Evolutionary conservation across 2,113 vertebrate genomes (phyloP), one percentile per base, ranked within the genome.

Genomic region (Microtus montanus): DNA sequence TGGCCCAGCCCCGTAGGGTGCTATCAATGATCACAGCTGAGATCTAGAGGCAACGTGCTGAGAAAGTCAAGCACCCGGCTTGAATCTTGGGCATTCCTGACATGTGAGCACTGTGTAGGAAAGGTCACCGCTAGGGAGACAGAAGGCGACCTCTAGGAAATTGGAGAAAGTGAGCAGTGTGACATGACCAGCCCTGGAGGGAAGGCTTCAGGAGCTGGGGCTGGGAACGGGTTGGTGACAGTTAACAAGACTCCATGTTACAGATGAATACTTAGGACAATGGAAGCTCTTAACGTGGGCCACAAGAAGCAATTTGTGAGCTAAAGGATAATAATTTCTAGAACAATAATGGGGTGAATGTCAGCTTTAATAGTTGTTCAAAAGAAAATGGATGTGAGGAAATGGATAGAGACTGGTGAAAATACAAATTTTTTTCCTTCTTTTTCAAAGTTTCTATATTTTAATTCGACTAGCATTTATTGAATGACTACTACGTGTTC

Each of bases 291-390:
- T 80, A 35, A 87, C 84, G 54, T 44, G 44, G 87, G 77, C 75
- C 77, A 75, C 66, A 94, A 82, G 87, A 47, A 63, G 47, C 64
- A 88, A 86, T 83, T 71, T 93, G 71, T 52, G 66, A 93, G 52
- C 88, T 44, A 73, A 41, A 86, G 54, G 92, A 88, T 61, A 77
- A 82, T 47, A 61, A 82, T 73, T 84, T 92, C 89, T 80, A 47
- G 71, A 68, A 68, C 54, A 85, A 78, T n/a, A 52, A 89, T 30
- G 41, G 38, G 74, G 80, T 87, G 68, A 80, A 66, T 47, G 80
- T 85, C 66, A 54, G 28, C 80, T 47, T 87, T 71, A 79, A 66
- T 28, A 64, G 35, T 61, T 80, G 41, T 38, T 73, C 52, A 66
- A 91, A 87, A 94, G 87, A 49, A 78, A 93, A 79, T 10, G 4